Percentiles rank a stretch among this genome's conserved stretches.
Conservation (phyloP, 2,797 vertebrate species). For the Crenuchus spilurus region DNA sequence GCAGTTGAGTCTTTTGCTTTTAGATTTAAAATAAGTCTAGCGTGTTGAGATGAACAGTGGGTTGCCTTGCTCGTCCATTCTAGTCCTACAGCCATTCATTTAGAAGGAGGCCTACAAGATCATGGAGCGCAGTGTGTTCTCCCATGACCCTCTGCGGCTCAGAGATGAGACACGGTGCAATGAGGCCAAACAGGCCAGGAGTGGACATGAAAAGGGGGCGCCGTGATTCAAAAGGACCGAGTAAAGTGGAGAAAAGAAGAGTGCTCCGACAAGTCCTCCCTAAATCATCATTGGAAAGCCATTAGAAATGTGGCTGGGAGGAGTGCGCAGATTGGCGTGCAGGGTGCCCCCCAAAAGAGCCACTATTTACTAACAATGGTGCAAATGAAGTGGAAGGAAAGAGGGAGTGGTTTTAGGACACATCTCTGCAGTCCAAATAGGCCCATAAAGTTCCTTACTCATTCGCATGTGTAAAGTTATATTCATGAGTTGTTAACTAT, state of each 20-base stretch:
- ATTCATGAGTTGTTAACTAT: constrained; percentile 90
- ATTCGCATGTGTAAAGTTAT: constrained; percentile 78
- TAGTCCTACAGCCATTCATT: constrained; percentile 7
- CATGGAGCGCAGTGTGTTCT: constrained; percentile 65
- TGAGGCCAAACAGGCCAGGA: constrained; percentile 61
- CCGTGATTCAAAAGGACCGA: constrained; percentile 60
- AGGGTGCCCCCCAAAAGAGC: constrained; percentile 66
- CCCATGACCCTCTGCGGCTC: constrained; percentile 61
- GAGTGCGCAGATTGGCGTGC: constrained; percentile 82
- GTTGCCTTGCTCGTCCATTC: constrained; percentile 19
- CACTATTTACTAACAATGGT: constrained; percentile 54
- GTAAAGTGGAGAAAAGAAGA: constrained; percentile 65
- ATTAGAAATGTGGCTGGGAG: constrained; percentile 83
- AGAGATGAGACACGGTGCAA: constrained; percentile 58
- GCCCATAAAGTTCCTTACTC: constrained; percentile 71
- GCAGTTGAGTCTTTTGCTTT: neutral
- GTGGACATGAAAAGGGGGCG: constrained; percentile 69
- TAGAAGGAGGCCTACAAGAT: constrained; percentile 46
- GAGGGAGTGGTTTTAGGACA: constrained; percentile 67
- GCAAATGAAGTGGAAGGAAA: constrained; percentile 81
- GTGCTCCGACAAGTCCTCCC: constrained; percentile 67
- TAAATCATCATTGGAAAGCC: constrained; percentile 85
- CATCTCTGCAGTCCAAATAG: constrained; percentile 74
- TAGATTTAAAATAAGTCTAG: neutral
- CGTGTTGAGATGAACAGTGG: neutral